A percentile compares a stretch with the other conserved stretches of the same genome.
phyloP scores from a whole-genome alignment of 2,888 invertebrate genomes.

The Bombylius discolor region DNA sequence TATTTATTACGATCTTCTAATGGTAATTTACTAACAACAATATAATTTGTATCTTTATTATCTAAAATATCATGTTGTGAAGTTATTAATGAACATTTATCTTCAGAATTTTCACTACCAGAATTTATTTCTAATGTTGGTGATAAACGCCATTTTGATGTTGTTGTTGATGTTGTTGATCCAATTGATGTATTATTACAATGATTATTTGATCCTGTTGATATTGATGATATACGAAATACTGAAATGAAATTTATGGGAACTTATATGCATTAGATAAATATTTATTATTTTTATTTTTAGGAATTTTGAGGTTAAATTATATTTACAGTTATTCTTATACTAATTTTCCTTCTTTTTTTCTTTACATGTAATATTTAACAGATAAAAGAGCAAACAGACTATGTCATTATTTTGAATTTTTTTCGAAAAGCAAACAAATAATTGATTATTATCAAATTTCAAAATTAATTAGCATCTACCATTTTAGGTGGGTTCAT shows the following conservation, averaged over 20 bases:
- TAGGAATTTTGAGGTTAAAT: too few species aligned
- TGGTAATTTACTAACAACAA: slow-evolving; percentile 44
- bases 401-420: too few species aligned
- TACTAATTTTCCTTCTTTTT: too few species aligned
- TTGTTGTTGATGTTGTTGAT: slow-evolving; percentile 16
- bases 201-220: neutral
- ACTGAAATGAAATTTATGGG: slow-evolving; percentile 24
- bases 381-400: too few species aligned
- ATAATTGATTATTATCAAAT: too few species aligned
- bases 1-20: slow-evolving; percentile 62
- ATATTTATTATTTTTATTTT: too few species aligned
- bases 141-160: slow-evolving; percentile 35
- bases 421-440: too few species aligned
- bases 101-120: slow-evolving; percentile 25
- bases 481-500: too few species aligned
- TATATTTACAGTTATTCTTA: too few species aligned
- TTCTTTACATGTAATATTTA: too few species aligned
- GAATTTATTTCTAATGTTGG: slow-evolving; percentile 32
- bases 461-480: too few species aligned
- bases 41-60: slow-evolving; percentile 29
- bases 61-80: slow-evolving; percentile 24
- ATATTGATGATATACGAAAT: slow-evolving; percentile 6
- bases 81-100: slow-evolving; percentile 31
- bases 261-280: slow-evolving; percentile 36
- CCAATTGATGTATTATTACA: neutral